Evolutionary conservation across 2,888 invertebrate species (phyloP).

Genomic region (Graphium colonna): DNA sequence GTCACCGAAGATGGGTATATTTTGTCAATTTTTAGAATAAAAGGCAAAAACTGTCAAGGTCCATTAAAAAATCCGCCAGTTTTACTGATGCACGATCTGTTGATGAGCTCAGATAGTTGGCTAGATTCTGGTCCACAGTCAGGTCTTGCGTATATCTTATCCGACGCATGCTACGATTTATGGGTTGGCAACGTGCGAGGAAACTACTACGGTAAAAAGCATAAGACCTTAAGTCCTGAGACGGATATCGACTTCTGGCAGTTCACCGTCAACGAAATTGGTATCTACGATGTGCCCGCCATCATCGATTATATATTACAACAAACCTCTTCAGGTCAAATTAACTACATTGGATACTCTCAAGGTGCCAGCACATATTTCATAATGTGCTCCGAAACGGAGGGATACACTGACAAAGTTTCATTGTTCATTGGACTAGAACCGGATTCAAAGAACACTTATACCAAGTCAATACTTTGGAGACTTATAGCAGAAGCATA

Average conservation of each 20-base stretch:
- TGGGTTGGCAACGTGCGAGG: constrained; percentile 78
- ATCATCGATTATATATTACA: not conserved
- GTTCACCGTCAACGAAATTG: constrained; percentile 84
- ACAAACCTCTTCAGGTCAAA: not conserved
- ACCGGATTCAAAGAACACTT: constrained; percentile 3
- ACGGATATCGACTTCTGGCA: constrained; percentile 69
- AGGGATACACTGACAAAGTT: not conserved
- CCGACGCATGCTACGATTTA: constrained; percentile 77
- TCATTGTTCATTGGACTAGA: constrained; percentile 9
- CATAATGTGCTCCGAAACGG: constrained; percentile 5
- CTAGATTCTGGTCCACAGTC: constrained; percentile 39
- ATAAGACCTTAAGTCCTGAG: constrained; percentile 61
- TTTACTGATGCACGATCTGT: constrained; percentile 50
- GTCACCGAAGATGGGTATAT: constrained; percentile 35
- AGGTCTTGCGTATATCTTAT: constrained; percentile 54
- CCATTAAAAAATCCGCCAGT: constrained; percentile 38
- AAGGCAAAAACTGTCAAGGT: constrained; percentile 24
- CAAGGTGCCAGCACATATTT: constrained; percentile 4
- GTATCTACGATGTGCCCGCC: not conserved
- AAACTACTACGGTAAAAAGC: constrained; percentile 80
- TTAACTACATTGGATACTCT: constrained; percentile 10
- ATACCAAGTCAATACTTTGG: constrained; percentile 5
- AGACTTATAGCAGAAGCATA: constrained; percentile 1
- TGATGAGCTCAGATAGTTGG: constrained; percentile 51
- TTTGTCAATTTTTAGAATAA: constrained; percentile 34